phyloP scores from a whole-genome alignment of 2,113 vertebrate genomes.

The Apodemus sylvaticus region DNA sequence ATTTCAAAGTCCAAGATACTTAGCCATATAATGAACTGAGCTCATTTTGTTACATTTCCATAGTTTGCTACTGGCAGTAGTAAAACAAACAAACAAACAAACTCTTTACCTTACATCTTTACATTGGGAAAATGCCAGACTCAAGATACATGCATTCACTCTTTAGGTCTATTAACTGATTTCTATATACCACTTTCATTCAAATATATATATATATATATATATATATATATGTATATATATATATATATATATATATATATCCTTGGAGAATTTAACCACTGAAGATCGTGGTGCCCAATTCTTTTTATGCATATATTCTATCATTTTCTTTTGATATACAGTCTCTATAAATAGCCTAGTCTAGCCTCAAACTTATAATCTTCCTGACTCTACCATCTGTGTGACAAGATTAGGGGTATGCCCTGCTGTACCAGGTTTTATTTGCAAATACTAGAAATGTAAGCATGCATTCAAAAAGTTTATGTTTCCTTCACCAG shows the following conservation, averaged over 20 bases:
- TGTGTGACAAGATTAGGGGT: neutral
- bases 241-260: no score
- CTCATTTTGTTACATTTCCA: neutral
- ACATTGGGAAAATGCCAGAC: neutral
- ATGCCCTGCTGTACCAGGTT: neutral
- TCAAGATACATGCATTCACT: neutral
- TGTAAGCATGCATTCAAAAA: neutral
- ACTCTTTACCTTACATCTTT: slow-evolving; percentile 20
- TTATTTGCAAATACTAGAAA: slow-evolving; percentile 3
- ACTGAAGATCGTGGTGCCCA: neutral
- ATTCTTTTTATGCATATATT: neutral
- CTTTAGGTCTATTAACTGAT: neutral
- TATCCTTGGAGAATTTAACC: neutral
- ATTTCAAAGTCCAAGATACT: neutral
- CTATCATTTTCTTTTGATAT: neutral
- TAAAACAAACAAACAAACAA: neutral
- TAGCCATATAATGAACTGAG: neutral
- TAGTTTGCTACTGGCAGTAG: neutral
- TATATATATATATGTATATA: no score
- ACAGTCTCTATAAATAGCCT: neutral
- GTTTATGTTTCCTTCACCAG: neutral
- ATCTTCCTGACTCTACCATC: no score
- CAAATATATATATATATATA: no score
- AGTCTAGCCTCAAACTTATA: neutral
- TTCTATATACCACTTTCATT: neutral